Percentiles rank a stretch among this genome's conserved stretches.
phyloP scores from a whole-genome alignment of 2,888 invertebrate genomes.

The Himalopsyche tibetana region DNA sequence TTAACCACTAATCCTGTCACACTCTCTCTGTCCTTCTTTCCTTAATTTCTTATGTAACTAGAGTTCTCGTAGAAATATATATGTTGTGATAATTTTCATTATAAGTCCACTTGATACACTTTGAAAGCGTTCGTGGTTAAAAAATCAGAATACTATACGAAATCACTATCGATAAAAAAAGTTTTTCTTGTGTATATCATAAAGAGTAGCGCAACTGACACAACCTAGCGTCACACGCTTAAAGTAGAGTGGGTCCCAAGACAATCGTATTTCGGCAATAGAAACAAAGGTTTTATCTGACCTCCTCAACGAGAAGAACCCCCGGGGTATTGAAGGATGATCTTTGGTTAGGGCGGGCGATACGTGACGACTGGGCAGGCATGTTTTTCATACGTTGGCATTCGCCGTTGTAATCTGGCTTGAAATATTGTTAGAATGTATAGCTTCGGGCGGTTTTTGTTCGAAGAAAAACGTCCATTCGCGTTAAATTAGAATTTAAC shows the following conservation, averaged over 20 bases:
- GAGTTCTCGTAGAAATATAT: too few relatives aligned
- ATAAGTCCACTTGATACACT: too few relatives aligned
- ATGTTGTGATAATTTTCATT: too few relatives aligned
- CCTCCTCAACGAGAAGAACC: slow-evolving; percentile 48
- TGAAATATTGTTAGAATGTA: background rate
- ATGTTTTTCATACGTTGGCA: slow-evolving; percentile 9
- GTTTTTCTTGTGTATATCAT: background rate
- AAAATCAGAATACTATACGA: too few relatives aligned
- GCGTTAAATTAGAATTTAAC: too few relatives aligned
- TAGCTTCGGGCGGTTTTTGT: background rate
- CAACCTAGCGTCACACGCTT: slow-evolving; percentile 32
- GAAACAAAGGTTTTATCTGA: slow-evolving; percentile 61
- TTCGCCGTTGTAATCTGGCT: background rate
- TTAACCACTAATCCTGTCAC: too few relatives aligned
- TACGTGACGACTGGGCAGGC: slow-evolving; percentile 46
- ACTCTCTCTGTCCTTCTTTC: too few relatives aligned
- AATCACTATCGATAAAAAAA: too few relatives aligned
- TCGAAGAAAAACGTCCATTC: background rate
- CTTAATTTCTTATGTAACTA: too few relatives aligned
- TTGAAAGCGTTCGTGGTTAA: too few relatives aligned
- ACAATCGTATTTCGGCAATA: slow-evolving; percentile 56
- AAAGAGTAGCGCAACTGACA: slow-evolving; percentile 10
- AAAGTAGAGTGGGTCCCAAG: slow-evolving; percentile 53
- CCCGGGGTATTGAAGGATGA: slow-evolving; percentile 53
- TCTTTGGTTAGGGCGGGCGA: slow-evolving; percentile 41